Conservation (phyloP, 2,888 invertebrate species). For the Pediacus dermestoides region DNA sequence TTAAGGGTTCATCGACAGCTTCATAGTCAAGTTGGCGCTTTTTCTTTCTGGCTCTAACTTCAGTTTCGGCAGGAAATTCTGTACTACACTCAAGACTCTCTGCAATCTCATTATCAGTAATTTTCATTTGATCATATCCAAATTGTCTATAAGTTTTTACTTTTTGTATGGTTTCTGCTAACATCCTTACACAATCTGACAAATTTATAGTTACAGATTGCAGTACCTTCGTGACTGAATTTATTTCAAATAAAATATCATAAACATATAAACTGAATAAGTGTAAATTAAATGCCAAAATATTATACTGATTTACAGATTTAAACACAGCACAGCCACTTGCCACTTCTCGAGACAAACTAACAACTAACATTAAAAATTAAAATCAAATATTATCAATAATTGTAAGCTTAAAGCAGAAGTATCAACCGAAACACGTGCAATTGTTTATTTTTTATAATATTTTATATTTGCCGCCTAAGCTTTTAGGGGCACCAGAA, state of each 20-base stretch:
- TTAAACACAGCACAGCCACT: too few relatives aligned
- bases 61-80: constrained; percentile 19
- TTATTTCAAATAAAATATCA: constrained; percentile 24
- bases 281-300: too few relatives aligned
- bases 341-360: too few relatives aligned
- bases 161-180: constrained; percentile 20
- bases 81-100: constrained; percentile 18
- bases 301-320: too few relatives aligned
- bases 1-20: constrained; percentile 21
- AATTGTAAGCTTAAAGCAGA: too few relatives aligned
- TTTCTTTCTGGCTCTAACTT: constrained; percentile 21
- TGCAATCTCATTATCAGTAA: constrained; percentile 21
- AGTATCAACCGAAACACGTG: too few relatives aligned
- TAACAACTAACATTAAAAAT: too few relatives aligned
- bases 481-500: too few relatives aligned
- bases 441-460: too few relatives aligned
- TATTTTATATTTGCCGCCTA: too few relatives aligned
- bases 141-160: constrained; percentile 19
- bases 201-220: constrained; percentile 23
- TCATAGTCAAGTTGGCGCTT: constrained; percentile 20
- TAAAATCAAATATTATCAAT: too few relatives aligned
- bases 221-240: constrained; percentile 21
- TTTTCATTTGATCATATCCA: constrained; percentile 18
- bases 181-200: constrained; percentile 20
- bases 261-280: too few relatives aligned